Evolutionary conservation across 2,888 invertebrate species (phyloP), one percentile per base, ranked within the genome.

Genomic region (Lobophora halterata): DNA sequence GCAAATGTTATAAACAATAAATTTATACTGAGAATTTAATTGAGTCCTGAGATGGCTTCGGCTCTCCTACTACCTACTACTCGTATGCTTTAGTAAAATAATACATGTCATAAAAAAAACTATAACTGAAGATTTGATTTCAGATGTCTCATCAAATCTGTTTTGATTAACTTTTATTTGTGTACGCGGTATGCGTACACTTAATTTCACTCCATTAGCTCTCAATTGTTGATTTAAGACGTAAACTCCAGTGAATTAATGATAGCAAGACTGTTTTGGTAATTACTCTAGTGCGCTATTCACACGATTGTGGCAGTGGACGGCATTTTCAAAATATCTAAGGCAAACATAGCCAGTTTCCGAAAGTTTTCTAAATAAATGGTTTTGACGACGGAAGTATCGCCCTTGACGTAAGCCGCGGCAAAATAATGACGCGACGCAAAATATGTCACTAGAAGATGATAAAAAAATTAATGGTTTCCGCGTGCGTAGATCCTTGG

Each of bases 281-380:
- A 61, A 68, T 58, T 62, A 63, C 61, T 62, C 58, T 49, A 58
- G 64, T 65, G 64, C 71, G 73, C 67, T 70, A 69, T 71, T 74
- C 69, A 66, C 71, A 69, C 66, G 60, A 65, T 66, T 61, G 33
- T 26, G 38, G 30, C 24, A 31, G 14, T 18, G 58, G 61, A 60
- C 56, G 62, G 58, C 55, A 57, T 60, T 75, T 79, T 67, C 65
- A 71, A 80, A 83, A 82, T 82, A 83, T 73, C 70, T 53, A 61
- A 45, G 49, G 45, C 65, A 70, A 73, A 71, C 71, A 72, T 49
- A 61, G 61, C 56, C 52, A 51, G 61, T 65, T 66, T 59, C 59
- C 66, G 55, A 58, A 69, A 77, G 67, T 73, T 75, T 79, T 71
- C 74, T 59, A 69, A 77, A 79, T 69, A 78, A 74, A 79, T 77